Evolutionary conservation across 2,888 invertebrate genomes (phyloP).

Genomic region (Cylloceria caligata): DNA sequence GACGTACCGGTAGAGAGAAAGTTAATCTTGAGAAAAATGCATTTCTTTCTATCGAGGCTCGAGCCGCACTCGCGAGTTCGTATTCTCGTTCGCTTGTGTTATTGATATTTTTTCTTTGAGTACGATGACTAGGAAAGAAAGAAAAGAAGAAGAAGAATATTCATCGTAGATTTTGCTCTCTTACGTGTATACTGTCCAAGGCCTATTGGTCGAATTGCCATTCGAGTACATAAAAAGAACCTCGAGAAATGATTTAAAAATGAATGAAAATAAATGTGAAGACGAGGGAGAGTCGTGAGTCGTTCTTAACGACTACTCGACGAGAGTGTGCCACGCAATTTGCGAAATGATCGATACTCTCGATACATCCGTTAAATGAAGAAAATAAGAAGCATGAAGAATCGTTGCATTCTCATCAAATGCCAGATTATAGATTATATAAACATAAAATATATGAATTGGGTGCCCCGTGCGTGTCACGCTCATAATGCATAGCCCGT

Average conservation of each 20-base stretch:
- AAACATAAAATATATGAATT: slow-evolving; percentile 62
- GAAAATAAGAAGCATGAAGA: slow-evolving; percentile 22
- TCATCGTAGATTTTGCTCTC: slow-evolving; percentile 56
- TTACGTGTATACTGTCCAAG: slow-evolving; percentile 68
- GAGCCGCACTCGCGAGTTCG: slow-evolving; percentile 59
- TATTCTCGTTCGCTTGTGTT: slow-evolving; percentile 28
- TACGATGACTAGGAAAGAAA: slow-evolving; percentile 30
- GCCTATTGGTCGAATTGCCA: slow-evolving; percentile 70
- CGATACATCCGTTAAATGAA: slow-evolving; percentile 47
- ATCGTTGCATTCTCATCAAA: slow-evolving; percentile 46
- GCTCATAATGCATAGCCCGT: slow-evolving; percentile 64
- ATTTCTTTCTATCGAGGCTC: slow-evolving; percentile 59
- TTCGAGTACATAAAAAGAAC: slow-evolving; percentile 61
- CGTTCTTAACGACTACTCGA: slow-evolving; percentile 54
- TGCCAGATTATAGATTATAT: slow-evolving; percentile 48
- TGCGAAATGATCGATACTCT: slow-evolving; percentile 38
- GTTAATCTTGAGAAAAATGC: slow-evolving; percentile 52
- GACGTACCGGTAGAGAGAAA: slow-evolving; percentile 35
- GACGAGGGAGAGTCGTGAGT: slow-evolving; percentile 19
- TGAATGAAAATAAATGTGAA: slow-evolving; percentile 11
- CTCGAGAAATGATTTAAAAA: slow-evolving; percentile 43
- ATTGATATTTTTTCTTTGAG: slow-evolving; percentile 30
- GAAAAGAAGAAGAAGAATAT: slow-evolving; percentile 14
- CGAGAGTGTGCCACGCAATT: slow-evolving; percentile 24
- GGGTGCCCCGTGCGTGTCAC: slow-evolving; percentile 60